Base-by-base conservation (phyloP, 2,797 vertebrate genomes). In the Loriculus beryllinus region DNA sequence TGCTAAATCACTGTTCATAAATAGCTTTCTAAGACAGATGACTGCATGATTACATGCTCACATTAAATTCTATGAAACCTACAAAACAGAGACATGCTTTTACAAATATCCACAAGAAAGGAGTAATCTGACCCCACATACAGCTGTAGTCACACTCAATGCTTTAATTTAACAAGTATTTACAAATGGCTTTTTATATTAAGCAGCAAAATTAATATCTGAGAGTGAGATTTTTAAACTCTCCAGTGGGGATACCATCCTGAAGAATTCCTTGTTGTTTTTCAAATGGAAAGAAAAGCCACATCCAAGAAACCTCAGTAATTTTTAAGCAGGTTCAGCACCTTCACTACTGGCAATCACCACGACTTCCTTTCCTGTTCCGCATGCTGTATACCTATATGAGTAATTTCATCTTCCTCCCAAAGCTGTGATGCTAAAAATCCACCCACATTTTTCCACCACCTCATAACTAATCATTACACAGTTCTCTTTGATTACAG, bases 1-100 rank as follows among this genome's bases (percentile, higher is more conserved):
- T 56, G 65, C 28, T 65, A 95, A 82, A 94, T 80, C 84, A 52
- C 51, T 78, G 29, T 51, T 91, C 87, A 93, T 63, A 93, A 95
- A 89, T 48, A 92, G 48, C 54, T 85, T 89, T 82, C 82, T 76
- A 75, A 91, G 72, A 93, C 23, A 81, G 67, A 88, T 79, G 69
- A 83, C 59, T 92, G 51, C 33, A 59, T 13, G 47, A 91, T 78
- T 92, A 72, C 56, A 81, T 0, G 5, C 33, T 83, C 35, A 62
- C 0, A 0, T 64, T 86, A 35, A 89, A 89, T 35, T 67, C 47
- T 54, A 28, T 12, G 43, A 89, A 95, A 78, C 37, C 35, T 47
- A 68, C 10, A 71, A 84, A 94, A 80, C 0, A 89, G 29, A 80
- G 35, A 45, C 89, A 81, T 1, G 1, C 42, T 92, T 86, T 83